A percentile compares a stretch with the other conserved stretches of the same genome.
phyloP scores from a whole-genome alignment of 2,113 vertebrate genomes.

The Scalopus aquaticus region DNA sequence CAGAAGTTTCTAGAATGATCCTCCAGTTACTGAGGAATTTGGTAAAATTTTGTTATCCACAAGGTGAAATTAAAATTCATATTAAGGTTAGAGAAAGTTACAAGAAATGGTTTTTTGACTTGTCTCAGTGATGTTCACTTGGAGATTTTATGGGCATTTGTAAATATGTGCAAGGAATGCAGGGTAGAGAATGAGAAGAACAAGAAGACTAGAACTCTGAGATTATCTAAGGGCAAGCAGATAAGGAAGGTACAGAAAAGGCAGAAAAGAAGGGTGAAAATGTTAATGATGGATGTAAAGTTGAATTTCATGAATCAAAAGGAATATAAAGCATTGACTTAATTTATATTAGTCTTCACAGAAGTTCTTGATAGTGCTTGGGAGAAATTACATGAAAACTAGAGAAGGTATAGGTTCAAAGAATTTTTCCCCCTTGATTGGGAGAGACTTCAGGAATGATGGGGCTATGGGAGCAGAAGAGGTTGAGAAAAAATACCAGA shows the following conservation, averaged over 20 bases:
- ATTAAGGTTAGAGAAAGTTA: not conserved
- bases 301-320: not conserved
- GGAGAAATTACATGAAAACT: not conserved
- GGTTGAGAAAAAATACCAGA: not conserved
- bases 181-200: not conserved
- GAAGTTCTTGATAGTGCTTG: not conserved
- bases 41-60: not conserved
- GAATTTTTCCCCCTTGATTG: not conserved
- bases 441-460: not conserved
- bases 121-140: not conserved
- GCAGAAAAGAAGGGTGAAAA: not conserved
- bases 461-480: not conserved
- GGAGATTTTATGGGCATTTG: not conserved
- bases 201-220: not conserved
- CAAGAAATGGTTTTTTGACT: not conserved
- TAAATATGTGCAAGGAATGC: not conserved
- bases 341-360: not conserved
- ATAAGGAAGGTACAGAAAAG: not conserved
- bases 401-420: not conserved
- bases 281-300: not conserved
- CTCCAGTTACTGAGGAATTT: not conserved
- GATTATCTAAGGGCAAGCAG: not conserved
- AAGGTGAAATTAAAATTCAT: not conserved
- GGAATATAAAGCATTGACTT: not conserved
- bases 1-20: not conserved